Evolutionary conservation across 2,113 vertebrate genomes (phyloP), one percentile per base, ranked within the genome.

Genomic region (Syngnathus floridae): DNA sequence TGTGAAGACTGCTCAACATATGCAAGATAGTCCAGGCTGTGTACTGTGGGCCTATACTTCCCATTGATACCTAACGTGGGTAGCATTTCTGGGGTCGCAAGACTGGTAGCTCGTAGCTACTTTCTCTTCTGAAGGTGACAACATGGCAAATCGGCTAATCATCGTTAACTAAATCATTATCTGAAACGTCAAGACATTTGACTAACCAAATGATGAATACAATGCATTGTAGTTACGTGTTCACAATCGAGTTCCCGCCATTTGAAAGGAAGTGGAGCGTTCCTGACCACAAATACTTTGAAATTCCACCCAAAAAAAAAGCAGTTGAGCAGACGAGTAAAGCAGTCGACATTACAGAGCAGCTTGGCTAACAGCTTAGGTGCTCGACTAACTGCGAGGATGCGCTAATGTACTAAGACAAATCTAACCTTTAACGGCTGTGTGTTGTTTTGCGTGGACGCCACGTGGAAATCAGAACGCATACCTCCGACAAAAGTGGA

Each of bases 401-500:
- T 0, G 9, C 7, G 9, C 17, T 4, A 61, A 55, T 36, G 2
- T 66, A 54, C 41, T 4, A 7, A 41, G 54, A 36, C 19, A 12
- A 12, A 12, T 7, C 13, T 1, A 21, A 37, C 16, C 40, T 41
- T 48, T 10, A 12, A 6, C 0, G 45, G 40, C 26, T 11, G 11
- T 17, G n/a, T 56, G 3, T 21, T 3, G 7, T 55, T 10, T 46
- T 19, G 62, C 7, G 22, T 13, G 2, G n/a, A 67, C 46, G 51
- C 16, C 5, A 22, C 1, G 8, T 46, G 10, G 9, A 65, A 63
- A 48, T 54, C 9, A 1, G 5, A 57, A 66, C 36, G 0, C 74
- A 70, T 84, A 86, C 85, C 84, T 84, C 80, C 37, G 22, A 59
- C 43, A 61, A 37, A 61, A 70, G 60, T 26, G 38, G 69, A 19